Conservation (phyloP, 2,888 invertebrate genomes). For the Apodemia hepburni region DNA sequence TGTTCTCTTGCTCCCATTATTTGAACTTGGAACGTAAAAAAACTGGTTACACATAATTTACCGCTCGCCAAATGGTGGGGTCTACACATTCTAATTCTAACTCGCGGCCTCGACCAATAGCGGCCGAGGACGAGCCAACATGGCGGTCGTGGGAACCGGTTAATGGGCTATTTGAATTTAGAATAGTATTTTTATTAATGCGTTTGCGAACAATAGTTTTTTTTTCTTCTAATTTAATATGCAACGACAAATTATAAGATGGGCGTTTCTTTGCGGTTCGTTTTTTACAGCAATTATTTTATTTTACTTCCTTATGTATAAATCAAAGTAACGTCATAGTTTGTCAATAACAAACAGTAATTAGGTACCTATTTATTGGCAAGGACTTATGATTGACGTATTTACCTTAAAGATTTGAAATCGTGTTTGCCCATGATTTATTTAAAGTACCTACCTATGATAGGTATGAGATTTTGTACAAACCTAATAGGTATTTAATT, state of each 20-base stretch:
- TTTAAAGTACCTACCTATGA: not conserved
- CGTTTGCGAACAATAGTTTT: constrained; percentile 56
- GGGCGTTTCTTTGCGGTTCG: constrained; percentile 24
- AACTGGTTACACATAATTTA: constrained; percentile 69
- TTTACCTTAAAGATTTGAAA: constrained; percentile 13
- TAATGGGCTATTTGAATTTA: constrained; percentile 78
- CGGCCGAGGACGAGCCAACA: constrained; percentile 75
- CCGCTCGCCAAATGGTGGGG: constrained; percentile 78
- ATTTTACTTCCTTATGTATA: constrained; percentile 12
- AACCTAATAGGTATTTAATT: too few species aligned
- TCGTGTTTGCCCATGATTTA: not conserved
- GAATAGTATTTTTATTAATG: constrained; percentile 76
- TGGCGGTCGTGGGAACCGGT: constrained; percentile 79
- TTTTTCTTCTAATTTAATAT: constrained; percentile 47
- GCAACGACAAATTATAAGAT: constrained; percentile 33
- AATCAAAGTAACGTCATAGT: constrained; percentile 12
- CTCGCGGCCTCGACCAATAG: constrained; percentile 74
- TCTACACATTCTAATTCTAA: constrained; percentile 79
- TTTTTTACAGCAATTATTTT: constrained; percentile 22
- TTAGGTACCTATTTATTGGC: constrained; percentile 4
- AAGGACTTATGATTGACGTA: constrained; percentile 4
- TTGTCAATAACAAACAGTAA: constrained; percentile 12
- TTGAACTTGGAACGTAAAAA: constrained; percentile 67
- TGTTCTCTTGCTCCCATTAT: constrained; percentile 62
- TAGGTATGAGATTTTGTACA: too few species aligned